Conservation (phyloP, 2,113 vertebrate species). For the Heterotis niloticus region DNA sequence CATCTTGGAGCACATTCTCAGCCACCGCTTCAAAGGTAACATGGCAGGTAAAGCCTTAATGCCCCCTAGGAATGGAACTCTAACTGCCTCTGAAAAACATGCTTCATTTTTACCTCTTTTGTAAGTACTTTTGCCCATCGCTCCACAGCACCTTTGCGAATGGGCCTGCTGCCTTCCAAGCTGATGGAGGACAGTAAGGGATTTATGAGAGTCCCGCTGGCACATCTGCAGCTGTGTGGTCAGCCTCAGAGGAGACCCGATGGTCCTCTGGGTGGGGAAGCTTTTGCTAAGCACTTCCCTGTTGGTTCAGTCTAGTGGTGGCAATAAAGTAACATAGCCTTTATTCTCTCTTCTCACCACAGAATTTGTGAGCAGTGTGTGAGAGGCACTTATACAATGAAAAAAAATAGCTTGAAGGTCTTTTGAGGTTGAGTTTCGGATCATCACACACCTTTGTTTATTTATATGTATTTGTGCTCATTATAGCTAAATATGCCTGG, state of each 20-base stretch:
- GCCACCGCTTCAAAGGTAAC: slow-evolving; percentile 87
- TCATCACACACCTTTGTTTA: no score
- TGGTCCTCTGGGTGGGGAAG: not conserved
- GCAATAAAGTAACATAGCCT: not conserved
- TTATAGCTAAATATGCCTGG: no score
- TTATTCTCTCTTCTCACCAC: not conserved
- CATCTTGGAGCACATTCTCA: slow-evolving; percentile 93
- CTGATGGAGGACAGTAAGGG: not conserved
- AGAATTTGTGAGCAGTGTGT: not conserved
- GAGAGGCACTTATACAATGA: not conserved
- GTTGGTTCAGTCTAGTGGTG: not conserved
- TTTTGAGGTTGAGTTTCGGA: no score
- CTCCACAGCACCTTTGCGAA: not conserved
- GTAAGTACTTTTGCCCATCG: not conserved
- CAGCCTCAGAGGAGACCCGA: not conserved
- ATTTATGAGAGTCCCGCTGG: not conserved
- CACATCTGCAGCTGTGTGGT: not conserved
- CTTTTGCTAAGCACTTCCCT: not conserved
- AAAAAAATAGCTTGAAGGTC: no score
- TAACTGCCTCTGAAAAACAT: not conserved
- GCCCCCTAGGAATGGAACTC: not conserved
- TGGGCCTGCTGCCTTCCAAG: no score
- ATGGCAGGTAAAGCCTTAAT: slow-evolving; percentile 4
- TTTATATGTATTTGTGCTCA: no score
- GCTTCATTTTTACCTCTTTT: no score